Percentiles rank a stretch among this genome's conserved stretches.
These are phyloP conservation scores for Mobula birostris DNA, from an alignment of 2,113 vertebrate genomes.

Conservation along the genomic window DNA sequence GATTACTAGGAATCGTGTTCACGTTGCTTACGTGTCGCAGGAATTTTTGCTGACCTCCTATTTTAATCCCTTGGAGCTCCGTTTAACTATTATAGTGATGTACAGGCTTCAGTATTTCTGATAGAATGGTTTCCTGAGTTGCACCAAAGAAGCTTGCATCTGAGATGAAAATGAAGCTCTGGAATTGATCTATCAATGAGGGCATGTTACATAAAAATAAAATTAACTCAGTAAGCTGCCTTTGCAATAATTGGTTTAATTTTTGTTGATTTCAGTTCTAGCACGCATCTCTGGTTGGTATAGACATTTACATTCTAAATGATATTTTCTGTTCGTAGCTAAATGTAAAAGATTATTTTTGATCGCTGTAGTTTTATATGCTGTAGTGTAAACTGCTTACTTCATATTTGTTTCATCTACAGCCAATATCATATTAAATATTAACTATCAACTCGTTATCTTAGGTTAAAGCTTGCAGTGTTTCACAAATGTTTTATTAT, in stretches of 20 bases:
- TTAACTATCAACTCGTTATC: constrained; percentile 18
- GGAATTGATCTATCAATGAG: background rate
- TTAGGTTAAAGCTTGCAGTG: background rate
- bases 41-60: background rate
- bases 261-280: background rate
- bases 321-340: background rate
- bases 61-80: background rate
- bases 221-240: background rate
- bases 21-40: constrained; percentile 17
- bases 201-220: background rate
- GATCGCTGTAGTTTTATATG: background rate
- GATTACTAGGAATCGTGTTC: background rate
- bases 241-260: background rate
- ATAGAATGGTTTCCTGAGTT: background rate
- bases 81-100: background rate
- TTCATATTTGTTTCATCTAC: background rate
- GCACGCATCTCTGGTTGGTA: background rate
- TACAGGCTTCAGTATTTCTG: background rate
- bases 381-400: background rate
- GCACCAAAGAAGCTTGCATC: background rate
- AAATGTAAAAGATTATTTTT: background rate
- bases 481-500: background rate
- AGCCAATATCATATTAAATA: constrained; percentile 21
- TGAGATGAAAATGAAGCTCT: background rate
- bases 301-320: background rate